A percentile compares a stretch with the other conserved stretches of the same genome.
These are phyloP conservation scores for Pandemis heparana DNA, from an alignment of 2,888 invertebrate genomes.

Conservation along the genomic window DNA sequence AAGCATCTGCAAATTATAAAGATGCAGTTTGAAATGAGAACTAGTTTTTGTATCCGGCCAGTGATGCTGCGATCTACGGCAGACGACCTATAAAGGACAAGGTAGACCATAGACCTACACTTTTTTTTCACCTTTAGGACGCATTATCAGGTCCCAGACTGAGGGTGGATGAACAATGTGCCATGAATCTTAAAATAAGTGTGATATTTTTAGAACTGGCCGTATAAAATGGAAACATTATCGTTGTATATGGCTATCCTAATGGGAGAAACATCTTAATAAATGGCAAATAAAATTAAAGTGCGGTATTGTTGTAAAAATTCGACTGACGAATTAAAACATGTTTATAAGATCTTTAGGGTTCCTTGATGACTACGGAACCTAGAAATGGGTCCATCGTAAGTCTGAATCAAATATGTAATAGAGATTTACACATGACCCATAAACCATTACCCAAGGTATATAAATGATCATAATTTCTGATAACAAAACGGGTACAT, in stretches of 20 bases:
- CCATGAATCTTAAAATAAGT: slow-evolving; percentile 23
- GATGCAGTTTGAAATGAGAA: slow-evolving; percentile 15
- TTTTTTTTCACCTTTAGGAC: slow-evolving; percentile 37
- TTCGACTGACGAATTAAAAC: background rate
- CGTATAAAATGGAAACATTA: background rate
- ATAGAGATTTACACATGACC: background rate
- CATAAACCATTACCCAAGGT: background rate
- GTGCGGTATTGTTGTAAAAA: background rate
- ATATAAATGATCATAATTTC: background rate
- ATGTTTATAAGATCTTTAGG: background rate
- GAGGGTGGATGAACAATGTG: slow-evolving; percentile 19
- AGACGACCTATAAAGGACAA: slow-evolving; percentile 57
- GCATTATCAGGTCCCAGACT: slow-evolving; percentile 1
- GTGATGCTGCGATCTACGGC: slow-evolving; percentile 42
- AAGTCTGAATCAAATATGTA: no score
- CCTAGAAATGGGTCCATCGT: no score
- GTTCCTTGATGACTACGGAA: no score
- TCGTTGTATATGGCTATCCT: background rate
- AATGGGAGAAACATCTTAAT: background rate
- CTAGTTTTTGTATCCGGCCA: background rate
- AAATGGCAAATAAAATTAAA: background rate
- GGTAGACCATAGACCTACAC: slow-evolving; percentile 46
- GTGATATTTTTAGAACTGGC: slow-evolving; percentile 13
- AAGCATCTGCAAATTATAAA: slow-evolving; percentile 5
- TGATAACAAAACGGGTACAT: background rate